Evolutionary conservation across 92 coral and sea anemone genomes (phyloP).

Genomic region (Parazoanthus darwini): DNA sequence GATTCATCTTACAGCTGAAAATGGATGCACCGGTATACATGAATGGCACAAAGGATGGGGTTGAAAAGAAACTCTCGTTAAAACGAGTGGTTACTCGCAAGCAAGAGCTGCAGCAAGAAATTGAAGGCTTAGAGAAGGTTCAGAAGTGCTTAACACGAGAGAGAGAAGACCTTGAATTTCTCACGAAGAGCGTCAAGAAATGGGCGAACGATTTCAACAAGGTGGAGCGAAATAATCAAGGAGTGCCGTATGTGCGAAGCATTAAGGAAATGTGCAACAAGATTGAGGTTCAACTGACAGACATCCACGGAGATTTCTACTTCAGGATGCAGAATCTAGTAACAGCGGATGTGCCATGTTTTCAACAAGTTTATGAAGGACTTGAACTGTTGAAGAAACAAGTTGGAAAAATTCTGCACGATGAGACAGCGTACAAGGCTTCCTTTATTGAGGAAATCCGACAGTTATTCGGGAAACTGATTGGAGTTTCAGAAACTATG

Average conservation of each 20-base stretch:
- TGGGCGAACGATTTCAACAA: constrained; percentile 77
- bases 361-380: constrained; percentile 83
- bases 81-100: constrained; percentile 67
- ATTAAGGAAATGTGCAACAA: constrained; percentile 82
- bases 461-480: constrained; percentile 80
- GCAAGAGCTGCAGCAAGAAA: constrained; percentile 57
- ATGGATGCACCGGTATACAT: constrained; percentile 79
- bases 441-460: constrained; percentile 95
- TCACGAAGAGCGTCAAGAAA: constrained; percentile 57
- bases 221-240: constrained; percentile 90
- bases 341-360: constrained; percentile 90
- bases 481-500: constrained; percentile 85
- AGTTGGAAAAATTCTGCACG: constrained; percentile 78
- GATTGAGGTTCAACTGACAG: constrained; percentile 68
- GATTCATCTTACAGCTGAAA: constrained; percentile 12
- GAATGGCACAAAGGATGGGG: constrained; percentile 59
- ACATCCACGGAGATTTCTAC: constrained; percentile 92
- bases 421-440: constrained; percentile 90
- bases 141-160: constrained; percentile 71
- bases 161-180: constrained; percentile 68
- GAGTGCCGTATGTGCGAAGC: constrained; percentile 88
- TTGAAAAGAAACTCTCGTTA: constrained; percentile 73
- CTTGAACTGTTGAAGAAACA: constrained; percentile 83
- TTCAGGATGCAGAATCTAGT: constrained; percentile 82
- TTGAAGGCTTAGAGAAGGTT: constrained; percentile 64